Evolutionary conservation across 2,888 invertebrate genomes (phyloP).

Genomic region (Thyatira batis): DNA sequence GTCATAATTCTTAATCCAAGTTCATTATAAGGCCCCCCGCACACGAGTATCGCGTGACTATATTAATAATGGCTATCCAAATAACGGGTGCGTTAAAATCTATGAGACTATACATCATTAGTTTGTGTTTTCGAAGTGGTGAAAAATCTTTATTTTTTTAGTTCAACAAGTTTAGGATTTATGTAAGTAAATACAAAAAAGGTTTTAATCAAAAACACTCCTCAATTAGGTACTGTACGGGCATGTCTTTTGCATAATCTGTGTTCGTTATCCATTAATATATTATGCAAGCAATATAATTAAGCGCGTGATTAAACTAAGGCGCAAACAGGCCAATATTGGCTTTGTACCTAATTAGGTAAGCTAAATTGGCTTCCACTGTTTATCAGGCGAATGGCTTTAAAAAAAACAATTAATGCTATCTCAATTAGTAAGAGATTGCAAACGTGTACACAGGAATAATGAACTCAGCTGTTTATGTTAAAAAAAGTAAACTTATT

Average conservation of each 20-base stretch:
- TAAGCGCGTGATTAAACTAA: not conserved
- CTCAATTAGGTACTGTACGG: too few relatives aligned
- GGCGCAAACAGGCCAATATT: not conserved
- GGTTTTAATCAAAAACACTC: too few relatives aligned
- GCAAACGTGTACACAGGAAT: too few relatives aligned
- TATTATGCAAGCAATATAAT: not conserved
- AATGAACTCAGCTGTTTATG: too few relatives aligned
- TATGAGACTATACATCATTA: constrained; percentile 27
- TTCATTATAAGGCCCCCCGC: constrained; percentile 25
- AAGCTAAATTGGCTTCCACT: too few relatives aligned
- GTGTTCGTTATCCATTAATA: not conserved
- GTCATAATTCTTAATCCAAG: constrained; percentile 20
- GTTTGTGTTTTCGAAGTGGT: constrained; percentile 4
- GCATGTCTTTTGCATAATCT: not conserved
- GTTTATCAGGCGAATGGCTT: too few relatives aligned
- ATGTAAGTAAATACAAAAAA: too few relatives aligned
- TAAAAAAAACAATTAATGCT: too few relatives aligned
- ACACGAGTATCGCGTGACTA: constrained; percentile 25
- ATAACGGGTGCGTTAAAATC: constrained; percentile 30
- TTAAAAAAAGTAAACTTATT: too few relatives aligned
- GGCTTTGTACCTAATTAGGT: not conserved
- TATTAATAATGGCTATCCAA: constrained; percentile 27
- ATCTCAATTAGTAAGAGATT: too few relatives aligned
- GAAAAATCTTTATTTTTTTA: not conserved
- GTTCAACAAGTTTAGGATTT: constrained; percentile 1